Evolutionary conservation across 2,888 invertebrate genomes (phyloP).

Genomic region (Germaria angustata): DNA sequence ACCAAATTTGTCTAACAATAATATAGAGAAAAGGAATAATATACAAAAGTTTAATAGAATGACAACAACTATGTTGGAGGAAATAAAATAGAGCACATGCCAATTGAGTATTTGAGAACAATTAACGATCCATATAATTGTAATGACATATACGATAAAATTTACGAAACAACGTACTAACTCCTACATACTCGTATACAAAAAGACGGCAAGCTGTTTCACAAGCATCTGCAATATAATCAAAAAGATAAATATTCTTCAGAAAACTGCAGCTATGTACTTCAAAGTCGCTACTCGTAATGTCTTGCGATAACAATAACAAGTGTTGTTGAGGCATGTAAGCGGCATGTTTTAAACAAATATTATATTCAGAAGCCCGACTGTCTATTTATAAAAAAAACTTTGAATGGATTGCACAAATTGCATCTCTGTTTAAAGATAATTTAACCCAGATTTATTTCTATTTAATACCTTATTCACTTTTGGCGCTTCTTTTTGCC

Average conservation of each 20-base stretch:
- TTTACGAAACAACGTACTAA: not conserved
- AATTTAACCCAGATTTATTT: slow-evolving; percentile 51
- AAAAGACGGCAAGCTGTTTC: slow-evolving; percentile 36
- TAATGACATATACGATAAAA: slow-evolving; percentile 48
- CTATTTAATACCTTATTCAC: slow-evolving; percentile 59
- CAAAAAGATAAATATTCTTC: not conserved
- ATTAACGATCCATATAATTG: slow-evolving; percentile 46
- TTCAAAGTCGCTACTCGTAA: slow-evolving; percentile 16
- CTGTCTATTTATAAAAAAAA: slow-evolving; percentile 3
- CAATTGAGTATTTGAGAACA: slow-evolving; percentile 45
- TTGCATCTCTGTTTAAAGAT: slow-evolving; percentile 2
- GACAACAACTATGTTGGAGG: slow-evolving; percentile 19
- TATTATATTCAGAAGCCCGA: not conserved
- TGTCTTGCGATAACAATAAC: slow-evolving; percentile 36
- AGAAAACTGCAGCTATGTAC: slow-evolving; percentile 3
- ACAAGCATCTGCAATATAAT: slow-evolving; percentile 58
- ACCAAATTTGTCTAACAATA: not conserved
- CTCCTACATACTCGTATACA: not conserved
- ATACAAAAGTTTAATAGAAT: not conserved
- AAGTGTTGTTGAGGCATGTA: slow-evolving; percentile 63
- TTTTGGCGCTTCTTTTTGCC: slow-evolving; percentile 58
- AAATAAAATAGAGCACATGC: slow-evolving; percentile 55
- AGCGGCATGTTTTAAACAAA: slow-evolving; percentile 52
- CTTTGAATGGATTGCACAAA: not conserved
- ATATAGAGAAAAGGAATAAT: not conserved